Evolutionary conservation across 1,140 invertebrate species (phyloP), one percentile per base, ranked within the genome.

Genomic region (Pogonus chalceus): DNA sequence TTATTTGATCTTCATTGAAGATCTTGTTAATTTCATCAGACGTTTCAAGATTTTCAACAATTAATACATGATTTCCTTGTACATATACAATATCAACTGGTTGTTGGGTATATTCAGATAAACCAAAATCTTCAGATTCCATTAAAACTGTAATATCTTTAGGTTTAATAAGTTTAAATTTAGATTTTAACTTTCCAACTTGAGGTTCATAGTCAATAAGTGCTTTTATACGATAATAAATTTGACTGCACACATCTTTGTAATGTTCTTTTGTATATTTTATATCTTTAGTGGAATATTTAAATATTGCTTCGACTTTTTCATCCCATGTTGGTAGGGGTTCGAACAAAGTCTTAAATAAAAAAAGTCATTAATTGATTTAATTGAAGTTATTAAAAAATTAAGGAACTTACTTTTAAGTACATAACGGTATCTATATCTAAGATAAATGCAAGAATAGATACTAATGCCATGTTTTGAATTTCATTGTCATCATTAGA

Each of bases 1-100:
- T 12, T 14, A 21, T 20, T 54, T 22, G 23, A 23, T 18, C 53
- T 20, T 20, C 47, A 12, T 4, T 12, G 7, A 43, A 3, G 7
- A 16, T 18, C 18, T 60, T 31, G 9, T 83, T 84, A 24, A 87
- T 83, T 4, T 80, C 75, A 49, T 78, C 70, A 0, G 78, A 73
- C 31, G 81, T 65, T 60, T 80, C 80, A 20, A 72, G 68, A 62
- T 82, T 82, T 20, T 86, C 78, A 53, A 88, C 61, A 60, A 88
- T 84, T 12, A 76, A 79, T 0, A 77, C 63, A 60, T 88, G 86
- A 65, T 85, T 84, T n/a, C 85, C 85, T 60, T 83, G 80, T 23
- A 83, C 71, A 35, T 74, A 74, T 54, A 76, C 75, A 0, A 82
- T 68, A 1, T 69, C 71, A 0, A 80, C 72, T 2, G 71, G 67